These are phyloP conservation scores for Linyphia triangularis DNA, from an alignment of 2,888 invertebrate genomes.

Conservation along the genomic window DNA sequence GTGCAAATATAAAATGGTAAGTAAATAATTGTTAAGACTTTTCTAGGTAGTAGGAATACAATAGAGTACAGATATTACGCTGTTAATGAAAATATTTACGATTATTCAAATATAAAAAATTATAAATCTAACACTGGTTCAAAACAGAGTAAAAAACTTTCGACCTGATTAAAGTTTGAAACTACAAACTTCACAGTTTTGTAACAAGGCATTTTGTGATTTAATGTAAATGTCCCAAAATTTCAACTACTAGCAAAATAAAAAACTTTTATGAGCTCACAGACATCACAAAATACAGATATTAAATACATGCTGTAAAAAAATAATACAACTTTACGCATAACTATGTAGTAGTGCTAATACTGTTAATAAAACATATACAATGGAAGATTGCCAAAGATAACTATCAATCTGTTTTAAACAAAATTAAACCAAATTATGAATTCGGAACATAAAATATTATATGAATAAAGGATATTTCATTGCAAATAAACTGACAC, in stretches of 20 bases:
- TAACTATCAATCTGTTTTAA: background rate
- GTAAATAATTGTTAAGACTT: too few relatives aligned
- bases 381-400: constrained; percentile 45
- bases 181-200: too few relatives aligned
- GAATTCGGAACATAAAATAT: background rate
- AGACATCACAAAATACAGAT: constrained; percentile 39
- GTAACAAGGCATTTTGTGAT: too few relatives aligned
- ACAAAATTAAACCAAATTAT: background rate
- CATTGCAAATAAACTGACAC: background rate
- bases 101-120: too few relatives aligned
- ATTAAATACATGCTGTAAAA: constrained; percentile 62
- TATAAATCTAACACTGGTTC: too few relatives aligned
- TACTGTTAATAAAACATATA: constrained; percentile 69
- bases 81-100: too few relatives aligned
- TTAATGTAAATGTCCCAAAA: background rate
- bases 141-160: too few relatives aligned
- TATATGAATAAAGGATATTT: background rate
- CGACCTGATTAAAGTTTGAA: too few relatives aligned
- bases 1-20: too few relatives aligned
- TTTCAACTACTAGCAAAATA: constrained; percentile 45
- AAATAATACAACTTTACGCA: constrained; percentile 64
- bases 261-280: constrained; percentile 31
- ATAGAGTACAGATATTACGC: too few relatives aligned
- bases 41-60: too few relatives aligned
- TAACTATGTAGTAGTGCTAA: constrained; percentile 63